Evolutionary conservation across 1,140 invertebrate genomes (phyloP), one percentile per base, ranked within the genome.

Genomic region (Cyclargus thomasi): DNA sequence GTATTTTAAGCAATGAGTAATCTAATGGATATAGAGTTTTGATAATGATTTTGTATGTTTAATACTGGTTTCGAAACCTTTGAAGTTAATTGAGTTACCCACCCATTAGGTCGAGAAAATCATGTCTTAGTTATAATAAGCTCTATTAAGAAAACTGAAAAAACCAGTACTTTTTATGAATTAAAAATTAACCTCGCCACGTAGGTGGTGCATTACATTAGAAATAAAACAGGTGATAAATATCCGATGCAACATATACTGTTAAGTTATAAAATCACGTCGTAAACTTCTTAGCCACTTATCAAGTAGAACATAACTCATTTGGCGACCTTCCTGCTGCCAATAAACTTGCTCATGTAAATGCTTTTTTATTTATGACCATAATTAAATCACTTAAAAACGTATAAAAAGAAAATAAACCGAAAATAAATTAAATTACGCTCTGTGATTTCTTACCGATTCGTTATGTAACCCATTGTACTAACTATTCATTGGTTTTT

Each of bases 351-450:
- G 55, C 55, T 59, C 18, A 59, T 59, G 18, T 59, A 59, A 59
- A 59, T 59, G 55, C 55, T 59, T 59, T 55, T 59, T 59, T 59
- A 59, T 59, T 59, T 59, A 59, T 21, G 55, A 59, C 55, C 55
- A 59, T 59, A 59, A 59, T 59, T 59, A 59, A 59, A 59, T 59
- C 55, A 59, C 55, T 59, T 59, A 59, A 59, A 59, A 59, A 20
- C 55, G 18, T 20, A 59, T 59, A 59, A 59, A 59, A 20, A 59
- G 17, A 18, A 11, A 20, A 59, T 59, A 59, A 59, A 59, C 55
- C 55, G 55, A 59, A 59, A 59, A 59, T 59, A 59, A 59, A 59
- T 59, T 59, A 59, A 59, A 20, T 20, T 55, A 55, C 10, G 17
- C 20, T 59, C 39, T 14, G 11, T 20, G 55, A 59, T 20, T 59